Evolutionary conservation across 2,113 vertebrate species (phyloP), one percentile per base, ranked within the genome.

Genomic region (Oreotrochilus melanogaster): DNA sequence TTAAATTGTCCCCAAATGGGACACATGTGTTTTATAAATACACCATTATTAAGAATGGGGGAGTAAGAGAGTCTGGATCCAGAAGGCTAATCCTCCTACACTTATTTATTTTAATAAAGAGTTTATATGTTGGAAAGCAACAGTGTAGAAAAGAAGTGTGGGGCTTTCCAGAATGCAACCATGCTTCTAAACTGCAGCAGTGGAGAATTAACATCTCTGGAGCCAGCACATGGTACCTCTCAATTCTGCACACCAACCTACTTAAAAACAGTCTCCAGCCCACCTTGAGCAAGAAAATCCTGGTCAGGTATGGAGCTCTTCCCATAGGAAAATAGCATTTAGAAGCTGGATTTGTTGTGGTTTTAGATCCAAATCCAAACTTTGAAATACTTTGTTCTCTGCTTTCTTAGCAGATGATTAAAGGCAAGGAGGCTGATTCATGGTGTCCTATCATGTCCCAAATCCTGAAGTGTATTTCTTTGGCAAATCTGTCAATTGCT

Each of bases 11-110:
- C 88, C 86, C 64, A 81, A 97, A 96, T 61, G 79, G 90, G 88
- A 97, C 88, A 95, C 82, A 91, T 70, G 75, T 96, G 94, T 92
- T 94, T 95, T 86, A 96, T 92, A 96, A 96, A 89, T 93, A 92
- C 24, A 64, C 53, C n/a, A 27, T 64, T 88, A 90, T 18, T 75
- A 81, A 95, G 88, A 93, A 83, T n/a, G 31, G 80, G 79, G 27
- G 78, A 97, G 69, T 90, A 84, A 83, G 84, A 91, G 67, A 92
- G 56, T 92, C 92, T 93, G 85, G 30, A 86, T 93, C 56, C 85
- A 95, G 82, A 78, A 92, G 71, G 57, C 72, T 25, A 78, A 88
- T 86, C 79, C 79, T 95, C 86, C 90, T 81, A 61, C 82, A 64
- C 50, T 83, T 83, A 83, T 60, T 95, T 86, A 90, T 93, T 96